Percentiles rank a stretch among this genome's conserved stretches.
Conservation (phyloP, 2,797 vertebrate genomes). For the Chromis chromis region DNA sequence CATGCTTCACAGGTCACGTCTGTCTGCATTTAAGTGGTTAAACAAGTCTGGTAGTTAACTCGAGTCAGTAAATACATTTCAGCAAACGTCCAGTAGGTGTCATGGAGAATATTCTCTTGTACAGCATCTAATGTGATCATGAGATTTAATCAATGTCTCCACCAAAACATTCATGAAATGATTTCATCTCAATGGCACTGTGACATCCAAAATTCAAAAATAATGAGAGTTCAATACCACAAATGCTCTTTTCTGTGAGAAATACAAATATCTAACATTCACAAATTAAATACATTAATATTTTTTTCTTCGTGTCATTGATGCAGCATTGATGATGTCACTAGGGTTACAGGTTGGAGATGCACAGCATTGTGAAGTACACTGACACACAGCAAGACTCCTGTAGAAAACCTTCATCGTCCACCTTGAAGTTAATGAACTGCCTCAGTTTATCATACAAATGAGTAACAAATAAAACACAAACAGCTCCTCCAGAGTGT, state of each 20-base stretch:
- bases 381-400: not conserved
- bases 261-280: conserved; percentile 49
- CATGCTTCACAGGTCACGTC: conserved; percentile 49
- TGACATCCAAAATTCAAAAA: conserved; percentile 32
- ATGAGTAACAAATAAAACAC: not conserved
- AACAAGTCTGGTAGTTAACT: conserved; percentile 1
- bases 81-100: conserved; percentile 8
- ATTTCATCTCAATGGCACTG: conserved; percentile 68
- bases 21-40: conserved; percentile 23
- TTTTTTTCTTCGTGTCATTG: conserved; percentile 8
- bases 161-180: conserved; percentile 70
- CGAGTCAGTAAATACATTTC: conserved; percentile 25
- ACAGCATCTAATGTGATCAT: conserved; percentile 45
- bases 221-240: conserved; percentile 22
- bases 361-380: conserved; percentile 25
- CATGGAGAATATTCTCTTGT: conserved; percentile 19
- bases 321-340: conserved; percentile 42
- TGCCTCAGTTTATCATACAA: not conserved
- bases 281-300: conserved; percentile 30
- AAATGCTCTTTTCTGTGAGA: conserved; percentile 34
- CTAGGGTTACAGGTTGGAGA: conserved; percentile 26
- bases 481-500: not conserved
- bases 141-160: conserved; percentile 4
- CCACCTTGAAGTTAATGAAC: not conserved
- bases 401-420: conserved; percentile 16